Conservation (phyloP, 2,113 vertebrate species). For the Petaurus breviceps region DNA sequence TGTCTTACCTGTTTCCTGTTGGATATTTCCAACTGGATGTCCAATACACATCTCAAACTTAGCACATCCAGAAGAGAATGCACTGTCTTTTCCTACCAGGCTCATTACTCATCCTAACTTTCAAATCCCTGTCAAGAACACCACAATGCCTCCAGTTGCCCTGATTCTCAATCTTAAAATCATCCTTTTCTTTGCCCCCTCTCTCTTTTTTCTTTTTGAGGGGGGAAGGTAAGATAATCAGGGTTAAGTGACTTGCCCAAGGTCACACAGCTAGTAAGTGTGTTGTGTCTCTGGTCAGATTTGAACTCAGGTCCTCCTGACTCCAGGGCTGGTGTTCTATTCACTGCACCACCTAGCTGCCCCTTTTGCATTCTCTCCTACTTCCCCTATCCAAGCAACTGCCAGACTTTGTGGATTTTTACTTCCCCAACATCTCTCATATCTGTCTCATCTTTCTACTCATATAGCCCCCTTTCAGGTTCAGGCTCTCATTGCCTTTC, state of each 20-base stretch:
- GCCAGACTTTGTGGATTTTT: background rate
- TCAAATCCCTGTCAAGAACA: background rate
- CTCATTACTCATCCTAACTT: background rate
- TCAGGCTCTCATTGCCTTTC: background rate
- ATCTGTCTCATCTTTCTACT: background rate
- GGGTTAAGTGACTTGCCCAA: too few species aligned
- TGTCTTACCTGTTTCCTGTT: background rate
- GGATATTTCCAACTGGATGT: background rate
- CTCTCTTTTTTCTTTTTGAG: too few species aligned
- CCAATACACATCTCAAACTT: background rate
- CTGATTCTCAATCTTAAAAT: background rate
- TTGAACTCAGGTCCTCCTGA: too few species aligned
- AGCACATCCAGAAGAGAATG: background rate
- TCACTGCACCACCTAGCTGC: too few species aligned
- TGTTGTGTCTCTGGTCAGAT: too few species aligned
- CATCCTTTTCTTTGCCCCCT: background rate
- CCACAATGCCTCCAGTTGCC: background rate
- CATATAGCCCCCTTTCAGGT: background rate
- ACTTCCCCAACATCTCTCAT: background rate
- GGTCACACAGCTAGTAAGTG: too few species aligned
- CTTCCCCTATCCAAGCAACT: background rate
- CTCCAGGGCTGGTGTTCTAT: too few species aligned
- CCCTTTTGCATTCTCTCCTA: background rate
- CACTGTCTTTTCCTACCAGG: background rate
- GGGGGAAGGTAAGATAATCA: too few species aligned